Evolutionary conservation across 2,888 invertebrate genomes (phyloP).

Genomic region (Luffia ferchaultella): DNA sequence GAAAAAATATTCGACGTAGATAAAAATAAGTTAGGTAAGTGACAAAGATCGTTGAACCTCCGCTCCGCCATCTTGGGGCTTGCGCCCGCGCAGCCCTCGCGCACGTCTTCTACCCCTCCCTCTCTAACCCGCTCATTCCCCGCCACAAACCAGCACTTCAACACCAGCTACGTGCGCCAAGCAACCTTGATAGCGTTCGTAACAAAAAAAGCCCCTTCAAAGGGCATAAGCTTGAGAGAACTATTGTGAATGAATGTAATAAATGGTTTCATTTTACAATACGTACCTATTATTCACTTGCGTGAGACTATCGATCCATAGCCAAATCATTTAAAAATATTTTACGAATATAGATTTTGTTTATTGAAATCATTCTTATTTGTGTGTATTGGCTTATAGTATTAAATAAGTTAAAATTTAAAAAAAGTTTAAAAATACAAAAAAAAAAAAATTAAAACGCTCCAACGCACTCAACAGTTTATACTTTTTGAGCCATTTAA

Average conservation of each 20-base stretch:
- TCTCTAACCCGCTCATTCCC: slow-evolving; percentile 5
- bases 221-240: not conserved
- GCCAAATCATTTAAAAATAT: no score
- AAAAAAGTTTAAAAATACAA: no score
- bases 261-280: not conserved
- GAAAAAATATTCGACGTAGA: slow-evolving; percentile 30
- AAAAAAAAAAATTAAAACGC: no score
- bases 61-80: slow-evolving; percentile 30
- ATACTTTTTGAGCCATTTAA: no score
- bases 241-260: not conserved
- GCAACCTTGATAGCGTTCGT: not conserved
- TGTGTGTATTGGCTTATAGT: no score
- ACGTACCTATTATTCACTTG: not conserved
- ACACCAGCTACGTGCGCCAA: not conserved
- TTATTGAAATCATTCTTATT: no score
- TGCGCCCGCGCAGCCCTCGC: slow-evolving; percentile 26
- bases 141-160: not conserved
- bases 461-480: no score
- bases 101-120: slow-evolving; percentile 1
- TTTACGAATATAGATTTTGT: no score
- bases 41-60: slow-evolving; percentile 47
- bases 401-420: no score
- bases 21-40: slow-evolving; percentile 40
- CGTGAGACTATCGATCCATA: not conserved
- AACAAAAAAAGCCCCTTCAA: not conserved